Base-by-base conservation (phyloP, 2,113 vertebrate species). In the Nesoenas mayeri region DNA sequence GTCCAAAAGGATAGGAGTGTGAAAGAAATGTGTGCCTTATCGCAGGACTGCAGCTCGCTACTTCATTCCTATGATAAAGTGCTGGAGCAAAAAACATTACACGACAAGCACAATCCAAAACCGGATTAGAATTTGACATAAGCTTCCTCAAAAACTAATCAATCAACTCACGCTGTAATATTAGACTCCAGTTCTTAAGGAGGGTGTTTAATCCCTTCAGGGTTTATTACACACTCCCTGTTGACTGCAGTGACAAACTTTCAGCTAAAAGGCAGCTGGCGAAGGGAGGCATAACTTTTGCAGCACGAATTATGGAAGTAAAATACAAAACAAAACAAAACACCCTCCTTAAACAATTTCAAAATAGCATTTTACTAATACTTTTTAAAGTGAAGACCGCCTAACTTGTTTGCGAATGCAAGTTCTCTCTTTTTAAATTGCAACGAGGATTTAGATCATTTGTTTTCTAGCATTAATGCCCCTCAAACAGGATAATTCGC, bases 81-180 rank as follows among this genome's bases (percentile, higher is more conserved):
- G 98, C 98, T 98, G 95, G 97, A 98, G 98, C 96, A 96, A 98
- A 98, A 98, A 98, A 98, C 98, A 98, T 98, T 99, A 99, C 98
- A 99, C 98, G 97, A 98, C 98, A 97, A 98, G 97, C 98, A 99
- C 98, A 99, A 98, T 98, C 98, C 98, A 97, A 98, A 99, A 98
- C 98, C 91, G 98, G 98, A 99, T 99, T 99, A 98, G 98, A 98
- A 98, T 99, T 98, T 98, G 98, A 99, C 98, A 99, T 98, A 98
- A 98, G 98, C 99, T 98, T 98, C 97, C 98, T 98, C 98, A 98
- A 99, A 99, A 99, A 98, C 98, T 98, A 98, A 99, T 99, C 99
- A 99, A 99, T 99, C 99, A 99, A 98, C 95, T 98, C 97, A 95
- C 97, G 98, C 97, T 97, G 98, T 97, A 98, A 98, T 98, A 99